Base-by-base conservation (phyloP, 2,797 vertebrate species). In the Diceros bicornis region DNA sequence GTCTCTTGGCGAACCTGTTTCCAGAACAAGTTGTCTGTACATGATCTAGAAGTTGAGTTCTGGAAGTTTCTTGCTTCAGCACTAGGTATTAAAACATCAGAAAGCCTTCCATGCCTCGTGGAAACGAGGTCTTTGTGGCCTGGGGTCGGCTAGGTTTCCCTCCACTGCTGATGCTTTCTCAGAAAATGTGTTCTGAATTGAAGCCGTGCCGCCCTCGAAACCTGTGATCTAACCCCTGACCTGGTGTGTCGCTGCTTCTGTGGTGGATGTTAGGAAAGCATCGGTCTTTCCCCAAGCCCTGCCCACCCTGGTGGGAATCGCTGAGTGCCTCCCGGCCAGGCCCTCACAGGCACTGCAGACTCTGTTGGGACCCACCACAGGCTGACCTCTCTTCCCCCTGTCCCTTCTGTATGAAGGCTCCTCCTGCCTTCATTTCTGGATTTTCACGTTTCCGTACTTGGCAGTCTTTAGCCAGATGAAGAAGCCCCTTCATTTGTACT, bases 191-290 rank as follows among this genome's bases (percentile, higher is more conserved):
- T 21, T n/a, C 41, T 11, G 27, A 16, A 0, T 4, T 1, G 52
- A 41, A 41, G 34, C 57, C 1, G 0, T 0, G 0, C 17, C 1
- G 9, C 20, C 23, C 81, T 59, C 37, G 37, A 32, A 21, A 17
- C 52, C 71, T 34, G 59, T 16, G 2, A 6, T 18, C 52, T 13
- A 0, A 12, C 9, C 11, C 47, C 41, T 29, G 0, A 27, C 10
- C 16, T 0, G 0, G 2, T 0, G 0, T 17, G 27, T 5, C 37
- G 20, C 32, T n/a, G 64, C 55, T 29, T 72, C 50, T 12, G 0
- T 7, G 68, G 59, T 2, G 20, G 10, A 21, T 10, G 4, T 1
- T 34, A 37, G 55, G 44, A n/a, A n/a, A 64, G 57, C 47, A 47
- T 47, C 47, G 7, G 47, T 47, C 47, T 47, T 47, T 47, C 47